Evolutionary conservation across 2,888 invertebrate genomes (phyloP).

Genomic region (Toxonevra muliebris): DNA sequence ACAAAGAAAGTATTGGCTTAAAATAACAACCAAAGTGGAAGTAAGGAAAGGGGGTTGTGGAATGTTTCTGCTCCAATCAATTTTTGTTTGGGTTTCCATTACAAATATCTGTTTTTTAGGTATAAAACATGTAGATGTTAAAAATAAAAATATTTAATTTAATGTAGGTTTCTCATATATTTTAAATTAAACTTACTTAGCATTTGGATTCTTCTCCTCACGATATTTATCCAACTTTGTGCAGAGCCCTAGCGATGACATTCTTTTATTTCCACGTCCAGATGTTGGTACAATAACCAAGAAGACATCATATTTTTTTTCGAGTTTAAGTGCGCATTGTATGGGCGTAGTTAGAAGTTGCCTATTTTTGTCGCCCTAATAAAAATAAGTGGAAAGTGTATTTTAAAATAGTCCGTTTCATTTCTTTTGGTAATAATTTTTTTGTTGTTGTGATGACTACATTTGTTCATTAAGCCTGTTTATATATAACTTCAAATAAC

Average conservation of each 20-base stretch:
- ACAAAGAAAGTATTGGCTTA: too few relatives aligned
- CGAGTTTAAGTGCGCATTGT: slow-evolving; percentile 44
- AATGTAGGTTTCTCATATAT: not conserved
- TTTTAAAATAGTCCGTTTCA: not conserved
- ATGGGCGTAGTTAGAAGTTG: slow-evolving; percentile 54
- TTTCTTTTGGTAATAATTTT: slow-evolving; percentile 7
- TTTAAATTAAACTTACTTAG: slow-evolving; percentile 52
- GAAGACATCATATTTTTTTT: slow-evolving; percentile 56
- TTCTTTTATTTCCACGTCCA: slow-evolving; percentile 54
- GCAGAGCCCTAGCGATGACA: slow-evolving; percentile 48
- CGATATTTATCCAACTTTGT: slow-evolving; percentile 54
- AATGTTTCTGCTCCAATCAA: too few relatives aligned
- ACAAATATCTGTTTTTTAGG: too few relatives aligned
- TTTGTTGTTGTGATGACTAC: too few relatives aligned
- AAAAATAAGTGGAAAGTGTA: not conserved
- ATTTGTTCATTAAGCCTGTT: too few relatives aligned
- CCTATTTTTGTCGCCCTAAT: slow-evolving; percentile 44
- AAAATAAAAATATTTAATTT: not conserved
- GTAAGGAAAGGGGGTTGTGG: too few relatives aligned
- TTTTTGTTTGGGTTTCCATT: too few relatives aligned
- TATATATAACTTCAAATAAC: too few relatives aligned
- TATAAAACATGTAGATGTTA: too few relatives aligned
- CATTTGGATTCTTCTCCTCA: slow-evolving; percentile 48
- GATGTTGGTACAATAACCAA: slow-evolving; percentile 58
- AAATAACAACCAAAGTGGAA: too few relatives aligned